A percentile compares a stretch with the other conserved stretches of the same genome.
Evolutionary conservation across 2,888 invertebrate genomes (phyloP).

Genomic region (Chamaedrilus cognettii): DNA sequence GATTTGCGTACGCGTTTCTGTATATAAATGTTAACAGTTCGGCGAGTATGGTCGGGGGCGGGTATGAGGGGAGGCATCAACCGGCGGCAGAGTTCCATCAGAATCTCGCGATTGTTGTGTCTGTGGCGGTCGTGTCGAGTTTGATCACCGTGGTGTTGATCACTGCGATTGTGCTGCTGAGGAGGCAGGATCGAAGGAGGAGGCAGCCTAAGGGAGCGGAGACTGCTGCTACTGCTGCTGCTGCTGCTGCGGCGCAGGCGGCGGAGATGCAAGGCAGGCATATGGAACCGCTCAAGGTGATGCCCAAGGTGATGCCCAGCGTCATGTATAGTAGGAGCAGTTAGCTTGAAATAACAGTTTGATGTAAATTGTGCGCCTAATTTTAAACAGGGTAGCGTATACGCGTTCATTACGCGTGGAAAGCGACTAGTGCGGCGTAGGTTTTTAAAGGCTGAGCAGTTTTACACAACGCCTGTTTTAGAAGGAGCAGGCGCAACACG

Average conservation of each 20-base stretch:
- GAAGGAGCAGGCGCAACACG: too few relatives aligned
- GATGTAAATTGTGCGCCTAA: too few relatives aligned
- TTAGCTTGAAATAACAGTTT: too few relatives aligned
- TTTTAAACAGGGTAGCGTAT: too few relatives aligned
- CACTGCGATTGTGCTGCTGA: constrained; percentile 25
- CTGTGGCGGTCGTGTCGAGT: constrained; percentile 28
- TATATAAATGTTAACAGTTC: constrained; percentile 10
- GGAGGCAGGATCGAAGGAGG: constrained; percentile 28
- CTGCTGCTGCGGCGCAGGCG: background rate
- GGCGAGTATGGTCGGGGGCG: background rate
- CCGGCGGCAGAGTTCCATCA: constrained; percentile 11
- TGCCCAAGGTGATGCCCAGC: background rate
- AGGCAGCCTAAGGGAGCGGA: too few relatives aligned
- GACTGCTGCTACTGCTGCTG: too few relatives aligned
- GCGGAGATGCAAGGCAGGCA: constrained; percentile 13
- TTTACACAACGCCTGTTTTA: too few relatives aligned
- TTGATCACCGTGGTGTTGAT: constrained; percentile 28
- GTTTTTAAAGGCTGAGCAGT: too few relatives aligned
- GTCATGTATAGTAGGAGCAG: too few relatives aligned
- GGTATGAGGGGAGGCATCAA: background rate
- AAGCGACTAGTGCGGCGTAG: too few relatives aligned
- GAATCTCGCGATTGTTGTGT: constrained; percentile 32
- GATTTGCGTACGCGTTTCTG: background rate
- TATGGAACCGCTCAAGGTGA: constrained; percentile 13
- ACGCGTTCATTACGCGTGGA: too few relatives aligned